phyloP scores from a whole-genome alignment of 2,797 vertebrate genomes.

The Phyllotis vaccarum region DNA sequence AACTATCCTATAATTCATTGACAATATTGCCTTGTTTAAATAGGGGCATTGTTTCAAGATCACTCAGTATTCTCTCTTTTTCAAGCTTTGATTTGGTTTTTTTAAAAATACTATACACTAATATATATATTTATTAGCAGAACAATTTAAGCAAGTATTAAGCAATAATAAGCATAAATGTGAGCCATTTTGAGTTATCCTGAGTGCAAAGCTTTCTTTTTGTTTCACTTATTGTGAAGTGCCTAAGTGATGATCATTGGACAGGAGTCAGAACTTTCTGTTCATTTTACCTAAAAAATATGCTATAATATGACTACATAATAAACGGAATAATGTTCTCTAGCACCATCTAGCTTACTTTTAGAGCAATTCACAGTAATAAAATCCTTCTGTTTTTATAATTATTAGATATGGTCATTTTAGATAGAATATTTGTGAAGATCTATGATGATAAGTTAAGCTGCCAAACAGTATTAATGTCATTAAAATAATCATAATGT shows the following conservation, averaged over 20 bases:
- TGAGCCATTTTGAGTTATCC: not conserved
- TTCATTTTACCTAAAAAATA: constrained; percentile 53
- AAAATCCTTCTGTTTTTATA: constrained; percentile 24
- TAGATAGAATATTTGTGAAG: not conserved
- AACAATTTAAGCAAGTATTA: not conserved
- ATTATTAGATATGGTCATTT: not conserved
- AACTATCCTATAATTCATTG: not conserved
- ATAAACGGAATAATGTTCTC: constrained; percentile 77
- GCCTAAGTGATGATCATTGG: not conserved
- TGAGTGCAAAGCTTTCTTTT: not conserved
- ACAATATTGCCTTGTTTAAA: not conserved
- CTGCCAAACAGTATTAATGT: constrained; percentile 37
- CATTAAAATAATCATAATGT: not conserved
- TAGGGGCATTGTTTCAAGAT: not conserved
- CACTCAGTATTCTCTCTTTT: not conserved
- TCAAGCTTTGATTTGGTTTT: not conserved
- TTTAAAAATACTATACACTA: not conserved
- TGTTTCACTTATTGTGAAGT: not conserved
- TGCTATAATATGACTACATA: constrained; percentile 46
- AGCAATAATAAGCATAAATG: not conserved
- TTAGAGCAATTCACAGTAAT: constrained; percentile 65
- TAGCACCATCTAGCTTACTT: constrained; percentile 87
- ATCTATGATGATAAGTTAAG: constrained; percentile 1
- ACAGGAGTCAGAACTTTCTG: not conserved
- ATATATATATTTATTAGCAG: not conserved